Conservation (phyloP, 2,888 invertebrate species). For the Ernsta delagoae region DNA sequence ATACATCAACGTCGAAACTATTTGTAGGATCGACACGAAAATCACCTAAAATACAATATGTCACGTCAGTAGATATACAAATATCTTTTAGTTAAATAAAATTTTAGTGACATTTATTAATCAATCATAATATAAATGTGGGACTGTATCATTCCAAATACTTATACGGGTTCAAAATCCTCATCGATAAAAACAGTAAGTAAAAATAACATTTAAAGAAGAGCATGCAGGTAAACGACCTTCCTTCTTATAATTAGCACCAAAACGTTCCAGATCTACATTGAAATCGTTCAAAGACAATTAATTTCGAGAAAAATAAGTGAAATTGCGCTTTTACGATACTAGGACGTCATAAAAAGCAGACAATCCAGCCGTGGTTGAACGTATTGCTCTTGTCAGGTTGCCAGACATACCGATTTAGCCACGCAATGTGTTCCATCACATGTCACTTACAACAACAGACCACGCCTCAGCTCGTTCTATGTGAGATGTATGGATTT, state of each 20-base stretch:
- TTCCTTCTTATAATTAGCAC: neutral
- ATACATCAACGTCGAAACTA: conserved; percentile 65
- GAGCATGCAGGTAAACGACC: neutral
- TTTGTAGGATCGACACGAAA: conserved; percentile 61
- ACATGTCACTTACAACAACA: conserved; percentile 28
- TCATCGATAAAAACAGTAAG: too few species aligned
- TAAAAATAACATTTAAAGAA: too few species aligned
- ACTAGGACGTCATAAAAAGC: conserved; percentile 20
- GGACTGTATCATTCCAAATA: too few species aligned
- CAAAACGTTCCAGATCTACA: neutral
- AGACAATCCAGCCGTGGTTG: conserved; percentile 19
- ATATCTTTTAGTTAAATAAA: too few species aligned
- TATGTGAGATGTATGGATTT: conserved; percentile 5
- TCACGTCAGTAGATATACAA: neutral
- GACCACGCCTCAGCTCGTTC: conserved; percentile 20
- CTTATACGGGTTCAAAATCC: too few species aligned
- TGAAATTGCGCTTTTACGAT: conserved; percentile 12
- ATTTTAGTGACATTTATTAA: too few species aligned
- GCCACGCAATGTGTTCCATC: conserved; percentile 29
- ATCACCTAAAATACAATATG: conserved; percentile 54
- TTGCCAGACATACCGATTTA: conserved; percentile 35
- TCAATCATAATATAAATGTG: too few species aligned
- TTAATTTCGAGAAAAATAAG: conserved; percentile 20
- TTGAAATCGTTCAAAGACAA: neutral
- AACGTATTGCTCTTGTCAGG: conserved; percentile 27